Percentiles rank a stretch among this genome's conserved stretches.
Conservation (phyloP, 2,113 vertebrate genomes). For the Nematolebias whitei region DNA sequence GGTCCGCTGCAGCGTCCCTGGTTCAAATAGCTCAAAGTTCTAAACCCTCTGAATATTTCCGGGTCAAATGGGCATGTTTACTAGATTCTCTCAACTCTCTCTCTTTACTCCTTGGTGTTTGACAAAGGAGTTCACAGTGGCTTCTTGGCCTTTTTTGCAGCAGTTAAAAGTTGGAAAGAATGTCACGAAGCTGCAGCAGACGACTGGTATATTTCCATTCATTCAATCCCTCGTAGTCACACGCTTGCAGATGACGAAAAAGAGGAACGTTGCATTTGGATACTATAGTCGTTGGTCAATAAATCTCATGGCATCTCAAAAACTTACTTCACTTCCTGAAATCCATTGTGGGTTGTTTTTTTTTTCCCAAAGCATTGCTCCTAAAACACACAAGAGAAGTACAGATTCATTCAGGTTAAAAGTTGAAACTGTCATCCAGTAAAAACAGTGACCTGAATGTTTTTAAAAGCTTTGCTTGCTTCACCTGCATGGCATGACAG, state of each 20-base stretch:
- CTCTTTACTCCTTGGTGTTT: constrained; percentile 43
- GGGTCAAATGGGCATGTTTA: constrained; percentile 74
- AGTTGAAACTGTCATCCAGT: constrained; percentile 39
- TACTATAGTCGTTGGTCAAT: constrained; percentile 21
- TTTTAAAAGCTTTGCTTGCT: constrained; percentile 35
- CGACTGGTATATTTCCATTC: constrained; percentile 42
- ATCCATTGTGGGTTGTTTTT: constrained; percentile 1
- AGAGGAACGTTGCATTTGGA: constrained; percentile 18
- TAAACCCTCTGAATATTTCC: constrained; percentile 69
- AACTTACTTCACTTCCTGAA: constrained; percentile 4
- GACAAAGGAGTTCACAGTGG: constrained; percentile 56
- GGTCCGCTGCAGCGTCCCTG: constrained; percentile 44
- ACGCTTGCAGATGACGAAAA: constrained; percentile 1
- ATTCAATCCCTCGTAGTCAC: constrained; percentile 19
- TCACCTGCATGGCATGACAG: constrained; percentile 46
- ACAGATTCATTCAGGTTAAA: constrained; percentile 16
- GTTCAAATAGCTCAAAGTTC: constrained; percentile 59
- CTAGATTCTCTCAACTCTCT: constrained; percentile 23
- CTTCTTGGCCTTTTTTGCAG: constrained; percentile 30
- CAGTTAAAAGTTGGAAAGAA: constrained; percentile 55
- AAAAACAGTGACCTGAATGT: constrained; percentile 43
- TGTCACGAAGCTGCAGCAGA: constrained; percentile 35
- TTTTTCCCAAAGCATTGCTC: constrained; percentile 22
- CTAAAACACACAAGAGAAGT: background rate
- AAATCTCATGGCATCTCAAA: background rate